A percentile compares a stretch with the other conserved stretches of the same genome.
Evolutionary conservation across 2,113 vertebrate genomes (phyloP).

Genomic region (Gila orcuttii): DNA sequence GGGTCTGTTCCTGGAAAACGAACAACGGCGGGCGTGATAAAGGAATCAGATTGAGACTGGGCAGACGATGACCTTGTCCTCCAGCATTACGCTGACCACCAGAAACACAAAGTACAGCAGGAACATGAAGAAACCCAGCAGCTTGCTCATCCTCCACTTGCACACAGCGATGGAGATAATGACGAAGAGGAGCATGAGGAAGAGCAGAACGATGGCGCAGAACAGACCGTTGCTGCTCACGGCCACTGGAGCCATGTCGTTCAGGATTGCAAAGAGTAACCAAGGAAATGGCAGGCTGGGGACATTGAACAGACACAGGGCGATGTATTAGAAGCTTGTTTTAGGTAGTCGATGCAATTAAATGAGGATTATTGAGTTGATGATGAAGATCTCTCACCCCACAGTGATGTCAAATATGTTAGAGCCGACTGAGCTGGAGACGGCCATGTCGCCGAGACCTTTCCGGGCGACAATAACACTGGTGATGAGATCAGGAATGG

Average conservation of each 20-base stretch:
- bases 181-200: slow-evolving; percentile 81
- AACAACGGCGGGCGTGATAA: not conserved
- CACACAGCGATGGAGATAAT: slow-evolving; percentile 75
- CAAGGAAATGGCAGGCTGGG: slow-evolving; percentile 76
- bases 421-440: slow-evolving; percentile 80
- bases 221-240: slow-evolving; percentile 81
- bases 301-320: slow-evolving; percentile 1
- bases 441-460: slow-evolving; percentile 80
- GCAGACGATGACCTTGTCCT: slow-evolving; percentile 75
- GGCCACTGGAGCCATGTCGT: slow-evolving; percentile 67
- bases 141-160: slow-evolving; percentile 79
- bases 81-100: slow-evolving; percentile 78
- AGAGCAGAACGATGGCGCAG: slow-evolving; percentile 80
- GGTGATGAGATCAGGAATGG: slow-evolving; percentile 80
- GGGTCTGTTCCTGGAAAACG: not conserved
- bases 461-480: slow-evolving; percentile 79
- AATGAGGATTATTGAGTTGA: not conserved
- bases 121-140: slow-evolving; percentile 75
- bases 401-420: slow-evolving; percentile 83
- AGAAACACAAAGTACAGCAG: slow-evolving; percentile 79
- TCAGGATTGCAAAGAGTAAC: slow-evolving; percentile 69
- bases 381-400: slow-evolving; percentile 67
- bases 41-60: slow-evolving; percentile 70
- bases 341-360: not conserved
- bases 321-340: not conserved